These are phyloP conservation scores for Hydrotaea diabolus DNA, from an alignment of 2,888 invertebrate species.

Conservation along the genomic window DNA sequence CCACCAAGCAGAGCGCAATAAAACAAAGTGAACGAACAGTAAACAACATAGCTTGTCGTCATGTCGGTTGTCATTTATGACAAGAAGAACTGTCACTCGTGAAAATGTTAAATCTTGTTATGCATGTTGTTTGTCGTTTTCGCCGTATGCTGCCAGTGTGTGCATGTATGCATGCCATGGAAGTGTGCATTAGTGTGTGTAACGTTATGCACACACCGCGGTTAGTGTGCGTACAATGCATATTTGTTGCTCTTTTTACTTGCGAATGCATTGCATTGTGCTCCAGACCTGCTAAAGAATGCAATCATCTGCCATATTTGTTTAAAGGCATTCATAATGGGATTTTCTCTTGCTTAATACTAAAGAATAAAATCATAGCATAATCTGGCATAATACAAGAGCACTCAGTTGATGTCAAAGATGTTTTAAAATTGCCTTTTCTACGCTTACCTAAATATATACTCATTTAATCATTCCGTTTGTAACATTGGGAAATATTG, in stretches of 20 bases:
- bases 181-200: too few relatives aligned
- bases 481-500: too few relatives aligned
- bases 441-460: too few relatives aligned
- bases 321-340: background rate
- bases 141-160: background rate
- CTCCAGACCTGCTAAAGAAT: slow-evolving; percentile 25
- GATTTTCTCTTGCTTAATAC: background rate
- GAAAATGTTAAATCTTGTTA: slow-evolving; percentile 56
- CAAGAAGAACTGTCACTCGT: slow-evolving; percentile 65
- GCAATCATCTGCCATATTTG: slow-evolving; percentile 29
- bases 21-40: slow-evolving; percentile 12
- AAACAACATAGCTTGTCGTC: slow-evolving; percentile 49
- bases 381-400: slow-evolving; percentile 19
- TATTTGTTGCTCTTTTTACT: background rate
- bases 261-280: background rate
- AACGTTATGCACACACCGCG: background rate
- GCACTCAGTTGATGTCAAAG: background rate
- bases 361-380: slow-evolving; percentile 24
- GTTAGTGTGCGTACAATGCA: background rate
- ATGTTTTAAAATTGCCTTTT: too few relatives aligned
- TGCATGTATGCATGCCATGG: slow-evolving; percentile 29
- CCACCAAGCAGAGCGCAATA: slow-evolving; percentile 23
- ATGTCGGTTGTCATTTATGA: slow-evolving; percentile 65
- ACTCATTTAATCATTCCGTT: too few relatives aligned
- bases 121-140: slow-evolving; percentile 38